These are phyloP conservation scores for Chaenocephalus aceratus DNA, from an alignment of 2,113 vertebrate species.

Conservation along the genomic window DNA sequence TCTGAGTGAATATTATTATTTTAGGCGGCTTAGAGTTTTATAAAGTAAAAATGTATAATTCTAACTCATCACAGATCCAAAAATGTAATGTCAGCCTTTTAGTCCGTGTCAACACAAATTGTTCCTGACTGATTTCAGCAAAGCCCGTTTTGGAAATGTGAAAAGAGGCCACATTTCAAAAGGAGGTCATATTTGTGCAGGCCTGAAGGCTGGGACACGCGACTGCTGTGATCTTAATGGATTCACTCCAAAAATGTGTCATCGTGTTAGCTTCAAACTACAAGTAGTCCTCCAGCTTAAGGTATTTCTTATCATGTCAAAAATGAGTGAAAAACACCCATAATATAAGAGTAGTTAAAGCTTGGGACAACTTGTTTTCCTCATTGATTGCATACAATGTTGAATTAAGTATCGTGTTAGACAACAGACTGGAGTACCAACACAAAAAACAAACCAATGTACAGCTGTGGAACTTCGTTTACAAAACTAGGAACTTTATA, in stretches of 20 bases:
- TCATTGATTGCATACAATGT: not conserved
- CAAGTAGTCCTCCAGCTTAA: slow-evolving; percentile 9
- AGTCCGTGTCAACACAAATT: not conserved
- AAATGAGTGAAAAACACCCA: slow-evolving; percentile 9
- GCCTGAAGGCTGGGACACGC: slow-evolving; percentile 42
- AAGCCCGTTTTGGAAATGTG: slow-evolving; percentile 20
- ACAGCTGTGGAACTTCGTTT: too few species aligned
- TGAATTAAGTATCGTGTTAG: not conserved
- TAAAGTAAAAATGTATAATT: not conserved
- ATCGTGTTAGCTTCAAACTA: slow-evolving; percentile 41
- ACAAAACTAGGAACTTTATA: too few species aligned
- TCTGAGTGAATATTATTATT: not conserved
- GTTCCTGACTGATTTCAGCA: slow-evolving; percentile 10
- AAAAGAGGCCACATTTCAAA: slow-evolving; percentile 58
- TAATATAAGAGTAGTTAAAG: not conserved
- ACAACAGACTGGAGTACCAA: too few species aligned
- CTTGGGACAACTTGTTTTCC: not conserved
- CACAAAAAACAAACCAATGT: too few species aligned
- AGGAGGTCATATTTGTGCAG: slow-evolving; percentile 53
- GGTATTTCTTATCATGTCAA: slow-evolving; percentile 28
- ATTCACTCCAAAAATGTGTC: slow-evolving; percentile 54
- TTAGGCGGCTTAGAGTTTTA: not conserved
- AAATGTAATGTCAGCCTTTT: not conserved
- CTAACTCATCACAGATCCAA: not conserved
- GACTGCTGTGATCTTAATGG: slow-evolving; percentile 50